Base-by-base conservation (phyloP, 92 coral and sea anemone species). In the Porites rus region DNA sequence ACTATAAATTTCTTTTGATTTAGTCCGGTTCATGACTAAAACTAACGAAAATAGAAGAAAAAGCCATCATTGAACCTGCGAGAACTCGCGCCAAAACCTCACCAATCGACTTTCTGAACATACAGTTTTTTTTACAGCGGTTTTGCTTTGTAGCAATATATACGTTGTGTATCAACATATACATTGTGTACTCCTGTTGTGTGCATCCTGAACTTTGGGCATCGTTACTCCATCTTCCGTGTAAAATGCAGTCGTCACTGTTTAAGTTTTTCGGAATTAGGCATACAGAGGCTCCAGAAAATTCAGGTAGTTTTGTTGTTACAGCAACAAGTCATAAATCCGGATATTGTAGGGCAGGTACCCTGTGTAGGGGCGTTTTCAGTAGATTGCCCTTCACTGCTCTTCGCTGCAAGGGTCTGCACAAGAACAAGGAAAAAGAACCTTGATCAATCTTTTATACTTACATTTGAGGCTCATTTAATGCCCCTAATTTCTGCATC, bases 71-170 rank as follows among this genome's bases (percentile, higher is more conserved):
- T 1, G 58, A 28, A n/a, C 7, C 2, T 11, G 43, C 18, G 17
- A 13, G 20, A 66, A 80, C 65, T 52, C 85, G 75, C 85, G 85
- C 85, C 85, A 80, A 79, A 79, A 63, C 10, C 43, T 16, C 7
- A 18, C 24, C 31, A 28, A 28, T 28, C 31, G 31, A 64, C 31
- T 10, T 17, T 17, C 18, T 12, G 9, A 69, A 14, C 72, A 79
- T 64, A 52, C 81, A 58, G 59, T 53, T 28, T 11, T 20, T 6
- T 79, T 62, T 53, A 7, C 85, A 80, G 85, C 85, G 85, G 76
- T 51, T 3, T 16, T 56, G 22, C 24, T 51, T 1, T 9, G 12
- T 0, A 46, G 19, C 3, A 7, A 28, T 28, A 28, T 28, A 28
- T 28, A 28, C 31, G 31, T 28, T 28, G 4, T 9, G 12, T 0